Conservation (phyloP, 2,113 vertebrate genomes). For the Pheucticus melanocephalus region DNA sequence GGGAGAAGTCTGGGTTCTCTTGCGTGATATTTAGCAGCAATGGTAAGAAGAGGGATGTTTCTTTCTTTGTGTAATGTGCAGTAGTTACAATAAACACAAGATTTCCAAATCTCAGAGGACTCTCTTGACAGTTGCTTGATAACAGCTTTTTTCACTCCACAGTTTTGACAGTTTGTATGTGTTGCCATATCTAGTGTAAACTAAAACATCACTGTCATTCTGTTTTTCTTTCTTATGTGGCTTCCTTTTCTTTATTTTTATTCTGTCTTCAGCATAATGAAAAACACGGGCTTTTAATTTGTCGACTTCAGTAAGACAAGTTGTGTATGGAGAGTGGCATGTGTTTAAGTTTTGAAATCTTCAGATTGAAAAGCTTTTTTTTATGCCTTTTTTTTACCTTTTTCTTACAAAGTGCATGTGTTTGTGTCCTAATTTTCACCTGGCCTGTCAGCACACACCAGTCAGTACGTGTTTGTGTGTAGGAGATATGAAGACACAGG, state of each 20-base stretch:
- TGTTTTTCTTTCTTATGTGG: constrained; percentile 78
- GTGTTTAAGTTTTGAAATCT: constrained; percentile 75
- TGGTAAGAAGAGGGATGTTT: constrained; percentile 79
- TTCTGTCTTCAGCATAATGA: constrained; percentile 77
- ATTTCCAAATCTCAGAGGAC: constrained; percentile 86
- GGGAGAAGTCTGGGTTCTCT: constrained; percentile 72
- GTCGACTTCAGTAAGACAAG: constrained; percentile 70
- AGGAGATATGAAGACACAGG: neutral
- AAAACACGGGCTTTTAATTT: constrained; percentile 80
- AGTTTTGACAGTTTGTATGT: constrained; percentile 88
- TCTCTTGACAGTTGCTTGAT: constrained; percentile 86
- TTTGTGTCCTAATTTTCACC: constrained; percentile 33
- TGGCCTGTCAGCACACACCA: constrained; percentile 40
- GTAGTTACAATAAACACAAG: constrained; percentile 87
- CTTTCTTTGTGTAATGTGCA: constrained; percentile 84
- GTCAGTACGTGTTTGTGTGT: neutral
- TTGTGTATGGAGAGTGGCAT: constrained; percentile 72
- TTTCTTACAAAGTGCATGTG: constrained; percentile 17
- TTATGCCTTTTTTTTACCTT: neutral
- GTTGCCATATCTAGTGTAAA: constrained; percentile 84
- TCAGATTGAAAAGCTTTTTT: constrained; percentile 30
- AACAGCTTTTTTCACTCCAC: constrained; percentile 85
- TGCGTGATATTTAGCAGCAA: constrained; percentile 78
- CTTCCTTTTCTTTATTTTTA: constrained; percentile 69
- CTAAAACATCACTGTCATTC: constrained; percentile 87